These are phyloP conservation scores for Bambusicola thoracicus DNA, from an alignment of 2,113 vertebrate species.

Conservation along the genomic window DNA sequence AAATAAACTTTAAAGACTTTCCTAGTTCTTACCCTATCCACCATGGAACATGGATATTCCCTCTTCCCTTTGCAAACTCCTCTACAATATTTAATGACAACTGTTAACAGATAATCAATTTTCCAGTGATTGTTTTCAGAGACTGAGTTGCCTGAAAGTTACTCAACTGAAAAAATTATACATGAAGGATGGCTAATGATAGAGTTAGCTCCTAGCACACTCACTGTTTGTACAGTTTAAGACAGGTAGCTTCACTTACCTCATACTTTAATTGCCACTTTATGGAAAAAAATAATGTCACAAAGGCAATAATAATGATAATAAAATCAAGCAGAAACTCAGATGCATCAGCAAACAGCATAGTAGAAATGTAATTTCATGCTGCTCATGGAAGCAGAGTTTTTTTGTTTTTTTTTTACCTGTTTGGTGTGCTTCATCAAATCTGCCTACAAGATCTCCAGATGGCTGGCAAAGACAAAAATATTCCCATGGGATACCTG, in stretches of 20 bases:
- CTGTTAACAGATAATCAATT: accelerated
- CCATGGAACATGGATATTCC: not conserved
- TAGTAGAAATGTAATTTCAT: not conserved
- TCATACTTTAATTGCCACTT: not conserved
- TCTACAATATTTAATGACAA: not conserved
- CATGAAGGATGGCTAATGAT: not conserved
- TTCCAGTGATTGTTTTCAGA: not conserved
- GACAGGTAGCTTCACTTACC: not conserved
- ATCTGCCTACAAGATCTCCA: not conserved
- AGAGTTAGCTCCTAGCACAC: not conserved
- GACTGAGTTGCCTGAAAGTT: not conserved
- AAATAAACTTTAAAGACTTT: not conserved
- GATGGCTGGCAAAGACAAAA: not conserved
- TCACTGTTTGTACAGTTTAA: not conserved
- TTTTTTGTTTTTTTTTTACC: not conserved
- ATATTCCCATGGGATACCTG: not conserved
- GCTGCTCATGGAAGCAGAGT: not conserved
- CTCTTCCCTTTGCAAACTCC: not conserved
- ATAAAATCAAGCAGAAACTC: not conserved
- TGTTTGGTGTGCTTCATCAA: not conserved
- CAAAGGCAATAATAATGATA: not conserved
- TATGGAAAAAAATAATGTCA: not conserved
- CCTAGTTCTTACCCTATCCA: not conserved
- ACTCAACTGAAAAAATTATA: not conserved
- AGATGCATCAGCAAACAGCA: not conserved